Conservation (phyloP, 2,888 invertebrate genomes). For the Alloplasta piceator region DNA sequence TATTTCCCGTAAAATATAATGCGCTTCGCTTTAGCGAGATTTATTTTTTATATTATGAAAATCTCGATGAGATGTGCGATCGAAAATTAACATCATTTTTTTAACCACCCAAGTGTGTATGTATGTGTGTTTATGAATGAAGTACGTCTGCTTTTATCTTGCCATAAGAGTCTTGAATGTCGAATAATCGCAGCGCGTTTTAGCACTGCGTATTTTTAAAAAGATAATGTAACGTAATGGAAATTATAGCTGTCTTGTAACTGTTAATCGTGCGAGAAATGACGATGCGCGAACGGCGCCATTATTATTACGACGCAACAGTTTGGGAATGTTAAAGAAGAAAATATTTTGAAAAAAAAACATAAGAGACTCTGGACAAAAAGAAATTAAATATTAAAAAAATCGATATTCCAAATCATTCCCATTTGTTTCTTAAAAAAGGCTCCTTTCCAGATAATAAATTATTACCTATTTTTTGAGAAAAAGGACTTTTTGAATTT, state of each 20-base stretch:
- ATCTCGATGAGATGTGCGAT: too few relatives aligned
- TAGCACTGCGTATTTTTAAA: constrained; percentile 59
- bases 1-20: too few relatives aligned
- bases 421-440: too few relatives aligned
- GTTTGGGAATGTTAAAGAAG: neutral
- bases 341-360: constrained; percentile 31
- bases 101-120: neutral
- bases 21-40: too few relatives aligned
- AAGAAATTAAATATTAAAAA: neutral
- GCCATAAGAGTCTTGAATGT: constrained; percentile 54
- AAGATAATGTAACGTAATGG: neutral
- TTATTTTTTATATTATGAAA: too few relatives aligned
- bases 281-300: neutral
- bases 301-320: too few relatives aligned
- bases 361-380: constrained; percentile 33
- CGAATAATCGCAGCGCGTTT: constrained; percentile 57
- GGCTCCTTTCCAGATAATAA: too few relatives aligned
- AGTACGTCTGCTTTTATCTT: constrained; percentile 29
- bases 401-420: too few relatives aligned
- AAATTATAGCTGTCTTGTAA: neutral
- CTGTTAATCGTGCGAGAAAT: neutral
- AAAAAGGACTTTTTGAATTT: too few relatives aligned
- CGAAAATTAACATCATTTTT: too few relatives aligned
- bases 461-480: too few relatives aligned
- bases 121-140: neutral